phyloP scores from a whole-genome alignment of 2,113 vertebrate genomes.

The Hippocampus comes region DNA sequence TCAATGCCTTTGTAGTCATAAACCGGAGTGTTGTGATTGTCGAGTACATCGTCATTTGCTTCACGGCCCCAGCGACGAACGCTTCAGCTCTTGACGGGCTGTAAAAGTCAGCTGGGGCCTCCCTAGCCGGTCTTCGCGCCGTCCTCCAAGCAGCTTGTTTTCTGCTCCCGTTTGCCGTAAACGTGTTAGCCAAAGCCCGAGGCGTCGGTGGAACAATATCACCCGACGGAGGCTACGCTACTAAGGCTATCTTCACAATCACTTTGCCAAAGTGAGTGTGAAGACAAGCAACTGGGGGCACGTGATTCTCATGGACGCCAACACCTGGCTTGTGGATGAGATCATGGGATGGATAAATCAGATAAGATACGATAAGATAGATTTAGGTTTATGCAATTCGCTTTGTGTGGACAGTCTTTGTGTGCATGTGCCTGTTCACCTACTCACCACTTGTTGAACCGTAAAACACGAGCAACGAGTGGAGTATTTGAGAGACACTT shows the following conservation, averaged over 20 bases:
- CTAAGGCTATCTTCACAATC: conserved; percentile 33
- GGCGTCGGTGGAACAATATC: conserved; percentile 1
- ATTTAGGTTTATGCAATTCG: too few species aligned
- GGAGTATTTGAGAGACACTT: too few species aligned
- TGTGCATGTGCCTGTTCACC: too few species aligned
- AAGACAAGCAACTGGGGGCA: conserved; percentile 11
- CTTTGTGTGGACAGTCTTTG: too few species aligned
- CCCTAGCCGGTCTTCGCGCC: conserved; percentile 7
- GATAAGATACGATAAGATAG: too few species aligned
- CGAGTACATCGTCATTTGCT: conserved; percentile 25
- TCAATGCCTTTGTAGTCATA: conserved; percentile 29
- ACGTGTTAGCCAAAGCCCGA: background rate
- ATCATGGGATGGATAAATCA: background rate
- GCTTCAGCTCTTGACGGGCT: conserved; percentile 26
- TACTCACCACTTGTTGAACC: too few species aligned
- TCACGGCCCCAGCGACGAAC: conserved; percentile 3
- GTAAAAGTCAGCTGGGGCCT: conserved; percentile 13
- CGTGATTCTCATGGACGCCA: conserved; percentile 12
- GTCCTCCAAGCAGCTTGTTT: conserved; percentile 1
- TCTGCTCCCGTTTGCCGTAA: conserved; percentile 2
- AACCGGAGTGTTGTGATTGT: conserved; percentile 14
- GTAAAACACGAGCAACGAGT: too few species aligned
- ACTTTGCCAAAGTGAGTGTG: conserved; percentile 28
- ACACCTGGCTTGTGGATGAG: conserved; percentile 13
- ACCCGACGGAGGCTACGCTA: conserved; percentile 9